Evolutionary conservation across 2,113 vertebrate genomes (phyloP).

Genomic region (Labeo catla): DNA sequence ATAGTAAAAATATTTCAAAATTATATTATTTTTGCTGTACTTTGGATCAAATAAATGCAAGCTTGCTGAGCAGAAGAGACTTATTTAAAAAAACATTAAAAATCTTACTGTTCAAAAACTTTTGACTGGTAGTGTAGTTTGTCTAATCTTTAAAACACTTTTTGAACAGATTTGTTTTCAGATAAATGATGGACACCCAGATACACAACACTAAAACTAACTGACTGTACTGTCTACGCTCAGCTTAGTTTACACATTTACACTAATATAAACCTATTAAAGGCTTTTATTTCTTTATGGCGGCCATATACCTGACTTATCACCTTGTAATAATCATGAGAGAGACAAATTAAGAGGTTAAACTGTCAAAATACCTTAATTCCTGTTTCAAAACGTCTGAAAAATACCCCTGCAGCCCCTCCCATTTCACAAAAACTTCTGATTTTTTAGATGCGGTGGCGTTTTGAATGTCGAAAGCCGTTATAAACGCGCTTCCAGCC

Average conservation of each 20-base stretch:
- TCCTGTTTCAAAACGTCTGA: not conserved
- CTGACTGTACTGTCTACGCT: not conserved
- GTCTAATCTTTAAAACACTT: not conserved
- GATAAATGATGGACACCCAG: not conserved
- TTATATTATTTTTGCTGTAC: too few relatives aligned
- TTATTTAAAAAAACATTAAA: too few relatives aligned
- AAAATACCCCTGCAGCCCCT: not conserved
- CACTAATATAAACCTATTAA: not conserved
- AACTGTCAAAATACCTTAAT: not conserved
- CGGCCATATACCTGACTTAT: not conserved
- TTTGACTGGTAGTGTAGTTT: too few relatives aligned
- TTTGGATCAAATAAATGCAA: too few relatives aligned
- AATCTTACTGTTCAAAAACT: too few relatives aligned
- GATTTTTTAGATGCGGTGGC: not conserved
- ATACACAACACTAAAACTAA: not conserved
- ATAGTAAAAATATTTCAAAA: too few relatives aligned
- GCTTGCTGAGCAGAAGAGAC: too few relatives aligned
- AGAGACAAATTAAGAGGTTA: not conserved
- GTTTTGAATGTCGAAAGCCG: not conserved
- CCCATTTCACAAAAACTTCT: not conserved
- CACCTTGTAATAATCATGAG: not conserved
- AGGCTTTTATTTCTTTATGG: not conserved
- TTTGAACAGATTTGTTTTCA: not conserved
- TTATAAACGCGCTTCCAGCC: conserved; percentile 1
- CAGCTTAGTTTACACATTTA: not conserved